phyloP scores from a whole-genome alignment of 2,113 vertebrate species.

The Montifringilla adamsi region DNA sequence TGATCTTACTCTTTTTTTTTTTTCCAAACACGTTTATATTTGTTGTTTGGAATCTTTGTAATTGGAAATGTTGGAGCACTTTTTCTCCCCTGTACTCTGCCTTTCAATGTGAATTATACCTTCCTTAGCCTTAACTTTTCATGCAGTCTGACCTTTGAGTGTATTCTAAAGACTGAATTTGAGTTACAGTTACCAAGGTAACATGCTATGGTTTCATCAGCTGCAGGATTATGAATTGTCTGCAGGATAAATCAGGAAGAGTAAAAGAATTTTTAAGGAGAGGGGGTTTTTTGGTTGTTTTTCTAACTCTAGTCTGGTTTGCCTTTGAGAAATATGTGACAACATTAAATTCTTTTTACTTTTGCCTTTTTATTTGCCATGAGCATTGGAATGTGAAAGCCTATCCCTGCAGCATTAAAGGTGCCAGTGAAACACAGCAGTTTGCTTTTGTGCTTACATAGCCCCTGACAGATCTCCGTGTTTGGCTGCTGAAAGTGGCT shows the following conservation, averaged over 20 bases:
- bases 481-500: neutral
- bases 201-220: constrained; percentile 55
- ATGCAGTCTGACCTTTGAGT: constrained; percentile 39
- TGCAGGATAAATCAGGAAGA: constrained; percentile 35
- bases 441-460: neutral
- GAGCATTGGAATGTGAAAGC: neutral
- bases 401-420: neutral
- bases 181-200: constrained; percentile 64
- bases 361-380: neutral
- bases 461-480: neutral
- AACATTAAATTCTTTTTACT: neutral
- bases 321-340: neutral
- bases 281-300: neutral
- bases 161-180: constrained; percentile 33
- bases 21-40: neutral
- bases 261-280: constrained; percentile 21
- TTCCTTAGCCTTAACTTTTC: constrained; percentile 13
- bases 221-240: constrained; percentile 53
- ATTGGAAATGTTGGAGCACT: neutral
- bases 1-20: neutral
- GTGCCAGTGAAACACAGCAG: neutral
- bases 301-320: neutral
- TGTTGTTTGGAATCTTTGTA: neutral
- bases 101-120: neutral
- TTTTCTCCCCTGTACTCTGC: neutral